Evolutionary conservation across 2,797 vertebrate species (phyloP).

Genomic region (Simalia tracyae): DNA sequence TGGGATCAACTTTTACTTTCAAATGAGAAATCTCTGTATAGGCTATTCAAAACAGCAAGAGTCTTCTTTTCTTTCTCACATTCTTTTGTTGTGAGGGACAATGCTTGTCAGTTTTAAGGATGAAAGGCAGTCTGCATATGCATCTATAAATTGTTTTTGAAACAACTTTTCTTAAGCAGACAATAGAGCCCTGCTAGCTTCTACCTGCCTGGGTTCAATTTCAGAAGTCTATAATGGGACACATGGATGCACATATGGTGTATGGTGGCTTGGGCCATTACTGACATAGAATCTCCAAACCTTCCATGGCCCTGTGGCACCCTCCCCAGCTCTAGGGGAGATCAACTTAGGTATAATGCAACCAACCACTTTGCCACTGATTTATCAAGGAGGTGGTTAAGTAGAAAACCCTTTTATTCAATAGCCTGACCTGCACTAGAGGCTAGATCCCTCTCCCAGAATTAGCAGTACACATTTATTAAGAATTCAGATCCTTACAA

Average conservation of each 20-base stretch:
- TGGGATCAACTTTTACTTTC: not conserved
- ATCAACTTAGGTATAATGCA: not conserved
- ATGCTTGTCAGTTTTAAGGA: not conserved
- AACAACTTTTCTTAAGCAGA: not conserved
- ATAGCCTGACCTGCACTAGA: not conserved
- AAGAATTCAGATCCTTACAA: not conserved
- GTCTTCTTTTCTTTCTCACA: not conserved
- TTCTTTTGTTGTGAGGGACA: not conserved
- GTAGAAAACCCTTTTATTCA: no score
- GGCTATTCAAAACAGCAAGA: not conserved
- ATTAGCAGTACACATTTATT: not conserved
- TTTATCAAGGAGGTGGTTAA: not conserved
- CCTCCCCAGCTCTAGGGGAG: not conserved
- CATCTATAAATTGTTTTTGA: not conserved
- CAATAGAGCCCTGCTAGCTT: not conserved
- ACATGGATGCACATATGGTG: not conserved
- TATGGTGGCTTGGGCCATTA: not conserved
- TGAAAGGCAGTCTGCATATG: not conserved
- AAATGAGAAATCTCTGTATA: not conserved
- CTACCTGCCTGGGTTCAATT: not conserved
- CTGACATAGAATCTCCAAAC: not conserved
- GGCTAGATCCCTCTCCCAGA: not conserved
- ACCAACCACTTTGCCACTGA: not conserved
- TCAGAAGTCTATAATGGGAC: not conserved
- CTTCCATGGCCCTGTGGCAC: not conserved